Evolutionary conservation across 2,797 vertebrate species (phyloP), one percentile per base, ranked within the genome.

Genomic region (Glossophaga mutica): DNA sequence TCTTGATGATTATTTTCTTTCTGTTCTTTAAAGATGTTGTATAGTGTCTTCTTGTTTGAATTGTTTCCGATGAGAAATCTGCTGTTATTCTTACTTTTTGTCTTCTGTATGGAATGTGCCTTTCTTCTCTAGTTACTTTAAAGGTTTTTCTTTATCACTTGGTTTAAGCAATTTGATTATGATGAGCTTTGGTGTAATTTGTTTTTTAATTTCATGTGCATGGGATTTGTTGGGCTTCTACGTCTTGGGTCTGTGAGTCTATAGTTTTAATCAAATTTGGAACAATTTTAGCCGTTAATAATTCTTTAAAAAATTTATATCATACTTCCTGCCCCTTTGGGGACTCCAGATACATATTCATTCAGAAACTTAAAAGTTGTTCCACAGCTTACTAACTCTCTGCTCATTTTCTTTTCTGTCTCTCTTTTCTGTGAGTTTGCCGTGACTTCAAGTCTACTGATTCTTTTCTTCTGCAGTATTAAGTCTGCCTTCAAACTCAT

Each of bases 201-300:
- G n/a, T 59, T 82, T 70, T 83, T 32, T 46, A 37, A 10, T 46
- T 89, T 86, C 48, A 39, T 46, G 14, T 74, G 19, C 59, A 82
- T 83, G 1, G 1, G 9, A 26, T 91, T 91, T 73, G 24, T 68
- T 87, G 74, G 48, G 18, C 34, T 93, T 85, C 76, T 91, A 3
- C 18, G 46, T 48, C 52, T 67, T 82, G 16, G 24, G 48, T 70
- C 44, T 57, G 15, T 42, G 44, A 48, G 9, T 29, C 79, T 91
- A 44, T 26, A 86, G 10, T 46, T 89, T 91, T 88, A 79, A 68
- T 59, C 55, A 90, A 96, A 95, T 57, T 62, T 74, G n/a, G 24
- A 90, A 84, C 18, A 55, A 37, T 59, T 87, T 91, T 15, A 83
- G 14, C 6, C 34, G 50, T 91, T 67, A 93, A 81, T 68, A 67